Percentiles rank a stretch among this genome's conserved stretches.
phyloP scores from a whole-genome alignment of 2,888 invertebrate species.

The Salticus scenicus region DNA sequence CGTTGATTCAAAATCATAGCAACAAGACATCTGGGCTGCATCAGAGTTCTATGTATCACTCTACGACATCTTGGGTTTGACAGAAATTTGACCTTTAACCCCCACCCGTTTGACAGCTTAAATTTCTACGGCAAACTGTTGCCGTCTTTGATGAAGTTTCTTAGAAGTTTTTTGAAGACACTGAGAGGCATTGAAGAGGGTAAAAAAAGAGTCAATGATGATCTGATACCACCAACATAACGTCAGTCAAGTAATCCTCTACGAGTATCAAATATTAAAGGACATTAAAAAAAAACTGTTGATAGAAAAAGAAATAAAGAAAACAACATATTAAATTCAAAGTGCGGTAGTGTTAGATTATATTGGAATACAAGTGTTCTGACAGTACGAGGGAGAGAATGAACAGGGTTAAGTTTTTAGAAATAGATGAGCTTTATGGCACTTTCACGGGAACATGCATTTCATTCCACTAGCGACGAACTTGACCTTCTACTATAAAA shows the following conservation, averaged over 20 bases:
- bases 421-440: background rate
- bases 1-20: background rate
- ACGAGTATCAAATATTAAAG: background rate
- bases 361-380: background rate
- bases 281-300: background rate
- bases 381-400: background rate
- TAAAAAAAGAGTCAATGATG: constrained; percentile 24
- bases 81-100: constrained; percentile 6
- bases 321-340: background rate
- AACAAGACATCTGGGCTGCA: constrained; percentile 35
- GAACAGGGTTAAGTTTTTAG: background rate
- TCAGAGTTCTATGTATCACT: constrained; percentile 46
- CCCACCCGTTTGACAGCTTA: constrained; percentile 1
- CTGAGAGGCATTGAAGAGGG: constrained; percentile 23
- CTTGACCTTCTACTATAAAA: too few relatives aligned
- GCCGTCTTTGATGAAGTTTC: constrained; percentile 19
- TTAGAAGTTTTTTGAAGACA: constrained; percentile 28
- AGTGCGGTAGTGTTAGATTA: background rate
- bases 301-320: background rate
- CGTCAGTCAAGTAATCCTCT: constrained; percentile 38
- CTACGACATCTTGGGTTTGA: constrained; percentile 29
- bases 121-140: constrained; percentile 9
- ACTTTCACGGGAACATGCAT: too few relatives aligned
- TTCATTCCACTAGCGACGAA: too few relatives aligned
- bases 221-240: constrained; percentile 44